Evolutionary conservation across 2,888 invertebrate species (phyloP), one percentile per base, ranked within the genome.

Genomic region (Pandemis heparana): DNA sequence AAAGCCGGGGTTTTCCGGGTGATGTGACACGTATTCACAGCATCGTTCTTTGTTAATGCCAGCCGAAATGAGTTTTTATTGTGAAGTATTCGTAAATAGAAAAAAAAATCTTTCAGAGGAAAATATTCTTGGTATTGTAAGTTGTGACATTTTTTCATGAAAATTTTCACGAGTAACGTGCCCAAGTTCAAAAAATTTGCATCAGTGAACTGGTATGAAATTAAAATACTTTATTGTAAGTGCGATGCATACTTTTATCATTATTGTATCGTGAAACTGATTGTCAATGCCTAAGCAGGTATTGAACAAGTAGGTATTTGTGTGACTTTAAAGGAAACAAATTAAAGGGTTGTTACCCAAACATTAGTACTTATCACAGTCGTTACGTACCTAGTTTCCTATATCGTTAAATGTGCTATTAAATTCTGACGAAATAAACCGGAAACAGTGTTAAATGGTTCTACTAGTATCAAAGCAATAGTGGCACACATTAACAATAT

Each of bases 1-100:
- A 93, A 93, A 92, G 92, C 88, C 81, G 84, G 87, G 92, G 92
- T 90, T 92, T 91, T 89, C 89, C 90, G 92, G 91, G 88, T 92
- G 91, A 91, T 87, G 89, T 92, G 89, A 87, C 91, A 87, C 83
- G 89, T 88, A 91, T 92, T 91, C 90, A 90, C 82, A 81, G 82
- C 84, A 85, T 83, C 83, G 83, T 82, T 85, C 88, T 89, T 90
- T 91, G 90, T 91, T 86, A 83, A 85, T 83, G 83, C 81, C 79
- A 79, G 80, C 82, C 84, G 83, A 86, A 88, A 87, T 86, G 84
- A 83, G 82, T 82, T 86, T 85, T 83, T 82, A 78, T 18, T 48
- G 69, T 74, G 32, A 32, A 14, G 38, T 51, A 69, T 64, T 74
- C 60, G 43, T 70, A 38, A 70, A 70, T 70, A 64, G 43, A 60